These are phyloP conservation scores for Tenebrio molitor DNA, from an alignment of 1,140 invertebrate genomes.

Conservation along the genomic window DNA sequence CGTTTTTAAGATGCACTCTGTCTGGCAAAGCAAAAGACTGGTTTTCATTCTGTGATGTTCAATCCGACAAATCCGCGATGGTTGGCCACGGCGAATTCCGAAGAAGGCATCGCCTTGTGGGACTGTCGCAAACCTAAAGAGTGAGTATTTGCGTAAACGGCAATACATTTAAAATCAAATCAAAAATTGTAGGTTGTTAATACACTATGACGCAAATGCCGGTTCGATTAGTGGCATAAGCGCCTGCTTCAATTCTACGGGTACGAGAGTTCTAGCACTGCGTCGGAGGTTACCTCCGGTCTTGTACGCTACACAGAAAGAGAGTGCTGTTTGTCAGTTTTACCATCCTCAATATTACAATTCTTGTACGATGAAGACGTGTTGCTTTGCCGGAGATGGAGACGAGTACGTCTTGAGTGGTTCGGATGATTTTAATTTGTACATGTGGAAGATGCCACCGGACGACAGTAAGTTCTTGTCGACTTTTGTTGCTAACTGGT, in stretches of 20 bases:
- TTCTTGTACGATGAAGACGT: constrained; percentile 97
- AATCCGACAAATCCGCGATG: constrained; percentile 87
- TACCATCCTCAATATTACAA: constrained; percentile 95
- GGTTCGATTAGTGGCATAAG: constrained; percentile 90
- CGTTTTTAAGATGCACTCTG: constrained; percentile 71
- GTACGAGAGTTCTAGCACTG: constrained; percentile 85
- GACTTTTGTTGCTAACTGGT: background rate
- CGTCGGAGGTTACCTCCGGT: constrained; percentile 87
- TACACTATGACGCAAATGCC: constrained; percentile 79
- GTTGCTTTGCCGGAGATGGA: constrained; percentile 90
- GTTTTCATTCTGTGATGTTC: constrained; percentile 93
- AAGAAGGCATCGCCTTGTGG: constrained; percentile 90
- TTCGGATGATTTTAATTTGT: constrained; percentile 96
- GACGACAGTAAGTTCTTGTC: constrained; percentile 68
- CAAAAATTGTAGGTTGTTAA: constrained; percentile 70
- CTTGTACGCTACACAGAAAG: constrained; percentile 79
- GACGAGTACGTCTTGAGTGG: constrained; percentile 93
- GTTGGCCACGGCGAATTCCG: constrained; percentile 89
- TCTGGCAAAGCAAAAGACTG: constrained; percentile 76
- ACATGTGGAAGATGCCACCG: constrained; percentile 91
- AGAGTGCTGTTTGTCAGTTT: constrained; percentile 84
- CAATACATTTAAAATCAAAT: constrained; percentile 13
- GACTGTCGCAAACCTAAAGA: constrained; percentile 86
- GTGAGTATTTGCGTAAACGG: constrained; percentile 75
- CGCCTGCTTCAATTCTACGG: constrained; percentile 87